These are phyloP conservation scores for Villa cingulata DNA, from an alignment of 2,888 invertebrate species.

Conservation along the genomic window DNA sequence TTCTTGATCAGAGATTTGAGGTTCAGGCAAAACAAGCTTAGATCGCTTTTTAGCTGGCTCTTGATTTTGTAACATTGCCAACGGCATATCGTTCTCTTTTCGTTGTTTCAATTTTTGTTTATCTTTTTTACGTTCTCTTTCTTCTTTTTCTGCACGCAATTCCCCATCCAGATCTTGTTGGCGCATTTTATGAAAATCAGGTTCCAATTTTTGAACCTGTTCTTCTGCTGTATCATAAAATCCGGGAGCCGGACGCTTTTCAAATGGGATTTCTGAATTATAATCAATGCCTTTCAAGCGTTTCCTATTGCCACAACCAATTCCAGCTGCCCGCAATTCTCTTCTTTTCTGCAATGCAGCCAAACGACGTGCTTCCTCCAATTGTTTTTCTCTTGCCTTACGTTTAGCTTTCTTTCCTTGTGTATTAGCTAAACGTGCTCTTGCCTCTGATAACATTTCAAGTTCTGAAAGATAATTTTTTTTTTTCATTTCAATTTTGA, in stretches of 20 bases:
- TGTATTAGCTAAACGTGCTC: conserved; percentile 96
- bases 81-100: conserved; percentile 91
- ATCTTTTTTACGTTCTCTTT: conserved; percentile 86
- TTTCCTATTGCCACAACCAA: conserved; percentile 41
- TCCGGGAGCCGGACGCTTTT: conserved; percentile 81
- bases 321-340: conserved; percentile 94
- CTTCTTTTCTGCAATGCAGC: conserved; percentile 96
- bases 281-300: conserved; percentile 86
- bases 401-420: conserved; percentile 90
- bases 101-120: conserved; percentile 89
- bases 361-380: conserved; percentile 91
- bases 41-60: conserved; percentile 87
- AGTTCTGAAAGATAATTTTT: conserved; percentile 48
- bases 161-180: conserved; percentile 92
- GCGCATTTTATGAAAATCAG: conserved; percentile 76
- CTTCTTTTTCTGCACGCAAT: conserved; percentile 78
- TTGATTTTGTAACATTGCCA: conserved; percentile 72
- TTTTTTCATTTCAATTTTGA: background rate
- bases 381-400: conserved; percentile 93
- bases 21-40: conserved; percentile 89
- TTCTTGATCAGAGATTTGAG: conserved; percentile 91
- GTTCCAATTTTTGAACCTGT: conserved; percentile 71
- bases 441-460: conserved; percentile 98
- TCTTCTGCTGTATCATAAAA: conserved; percentile 93
- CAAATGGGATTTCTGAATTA: conserved; percentile 94